Evolutionary conservation across 2,113 vertebrate species (phyloP), one percentile per base, ranked within the genome.

Genomic region (Oryzias celebensis): DNA sequence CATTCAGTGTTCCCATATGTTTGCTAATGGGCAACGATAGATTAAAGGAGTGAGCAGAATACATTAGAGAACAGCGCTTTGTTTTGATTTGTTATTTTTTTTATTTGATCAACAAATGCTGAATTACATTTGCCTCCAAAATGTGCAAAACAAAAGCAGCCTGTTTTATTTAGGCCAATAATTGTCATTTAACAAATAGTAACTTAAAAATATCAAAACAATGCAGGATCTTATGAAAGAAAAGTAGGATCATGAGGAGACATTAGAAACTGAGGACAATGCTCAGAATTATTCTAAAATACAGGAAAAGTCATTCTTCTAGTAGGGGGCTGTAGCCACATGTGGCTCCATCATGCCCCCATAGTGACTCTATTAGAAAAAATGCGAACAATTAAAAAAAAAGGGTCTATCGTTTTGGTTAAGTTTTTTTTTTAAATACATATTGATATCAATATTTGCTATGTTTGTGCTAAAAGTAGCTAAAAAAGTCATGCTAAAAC

Each of bases 1-100:
- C 68, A 84, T 82, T 73, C 75, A 83, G 80, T 67, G 14, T 47
- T 66, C 58, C 77, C 84, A 87, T 89, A 89, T 91, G 87, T 85
- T 87, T 72, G 64, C 80, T 90, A 91, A 91, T 83, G 74, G 85
- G 69, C 70, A 65, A 77, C 75, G 82, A 85, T 81, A 75, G 77
- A 86, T 90, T 82, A 78, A 82, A 83, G 86, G 68, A 70, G 75
- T 65, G 73, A 87, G 69, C 59, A 71, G 72, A 89, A 89, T 80
- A 71, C 65, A 84, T 85, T 82, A 58, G 74, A 84, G 85, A 77
- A 81, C 74, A 84, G 74, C 65, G 45, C 4, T 60, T 80, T 48
- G 36, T 48, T n/a, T 48, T 48, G n/a, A 18, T 48, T 12, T 48
- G 14, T 17, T 45, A 5, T 4, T 45, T 48, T 48, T 48, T 48